These are phyloP conservation scores for Drosophila trichaetosa DNA, from an alignment of 2,888 invertebrate species.

Conservation along the genomic window DNA sequence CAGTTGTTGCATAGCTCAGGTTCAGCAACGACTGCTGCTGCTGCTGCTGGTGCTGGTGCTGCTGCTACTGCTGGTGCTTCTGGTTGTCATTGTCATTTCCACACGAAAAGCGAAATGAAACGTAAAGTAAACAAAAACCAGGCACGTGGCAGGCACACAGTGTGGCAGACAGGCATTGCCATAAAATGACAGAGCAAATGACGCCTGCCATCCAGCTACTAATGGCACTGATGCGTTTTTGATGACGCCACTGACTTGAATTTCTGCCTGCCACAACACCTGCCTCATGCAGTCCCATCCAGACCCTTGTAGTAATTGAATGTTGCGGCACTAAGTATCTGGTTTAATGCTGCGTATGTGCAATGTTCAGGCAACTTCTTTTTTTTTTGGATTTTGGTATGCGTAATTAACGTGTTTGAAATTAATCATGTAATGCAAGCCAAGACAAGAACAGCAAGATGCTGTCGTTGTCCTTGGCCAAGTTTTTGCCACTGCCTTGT, in stretches of 20 bases:
- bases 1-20: constrained; percentile 65
- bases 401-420: constrained; percentile 65
- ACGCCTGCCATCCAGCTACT: constrained; percentile 32
- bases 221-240: constrained; percentile 80
- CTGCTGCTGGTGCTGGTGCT: neutral
- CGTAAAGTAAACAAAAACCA: constrained; percentile 71
- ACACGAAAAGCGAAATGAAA: constrained; percentile 59
- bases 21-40: constrained; percentile 4
- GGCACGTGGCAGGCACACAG: constrained; percentile 40
- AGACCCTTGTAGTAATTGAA: constrained; percentile 62
- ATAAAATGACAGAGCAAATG: constrained; percentile 75
- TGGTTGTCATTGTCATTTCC: constrained; percentile 60
- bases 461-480: constrained; percentile 23
- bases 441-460: neutral
- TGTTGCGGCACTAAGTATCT: constrained; percentile 27
- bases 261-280: constrained; percentile 16
- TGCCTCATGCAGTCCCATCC: constrained; percentile 1
- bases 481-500: constrained; percentile 34
- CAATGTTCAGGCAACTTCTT: constrained; percentile 55
- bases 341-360: constrained; percentile 69
- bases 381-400: constrained; percentile 22
- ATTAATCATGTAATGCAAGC: constrained; percentile 62
- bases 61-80: constrained; percentile 7
- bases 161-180: constrained; percentile 43
- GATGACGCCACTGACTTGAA: constrained; percentile 70